Percentiles rank a stretch among this genome's conserved stretches.
Conservation (phyloP, 2,888 invertebrate species). For the Dendrolimus houi region DNA sequence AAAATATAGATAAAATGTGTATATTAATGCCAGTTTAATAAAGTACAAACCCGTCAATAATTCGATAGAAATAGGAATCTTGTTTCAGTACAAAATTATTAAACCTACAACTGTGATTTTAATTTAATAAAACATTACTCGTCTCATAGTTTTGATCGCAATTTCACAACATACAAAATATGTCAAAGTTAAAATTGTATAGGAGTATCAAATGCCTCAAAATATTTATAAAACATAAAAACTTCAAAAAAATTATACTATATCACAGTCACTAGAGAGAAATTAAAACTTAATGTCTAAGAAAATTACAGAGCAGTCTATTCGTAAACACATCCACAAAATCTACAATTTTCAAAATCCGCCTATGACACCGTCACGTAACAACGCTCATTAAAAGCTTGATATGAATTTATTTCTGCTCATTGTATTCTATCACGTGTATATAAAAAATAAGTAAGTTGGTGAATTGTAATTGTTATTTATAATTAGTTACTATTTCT, state of each 20-base stretch:
- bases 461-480: too few relatives aligned
- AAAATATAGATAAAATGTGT: constrained; percentile 33
- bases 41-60: constrained; percentile 31
- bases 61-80: constrained; percentile 39
- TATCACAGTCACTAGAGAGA: constrained; percentile 74
- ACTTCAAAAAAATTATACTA: constrained; percentile 63
- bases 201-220: constrained; percentile 68
- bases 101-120: constrained; percentile 26
- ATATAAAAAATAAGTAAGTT: too few relatives aligned
- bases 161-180: constrained; percentile 48
- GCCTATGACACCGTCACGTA: constrained; percentile 29
- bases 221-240: constrained; percentile 64
- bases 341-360: constrained; percentile 40
- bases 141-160: constrained; percentile 20
- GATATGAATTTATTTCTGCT: not conserved
- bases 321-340: constrained; percentile 52
- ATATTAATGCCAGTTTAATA: constrained; percentile 43
- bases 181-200: constrained; percentile 65
- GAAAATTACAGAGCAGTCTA: constrained; percentile 59
- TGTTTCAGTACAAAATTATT: constrained; percentile 44
- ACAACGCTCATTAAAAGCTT: not conserved
- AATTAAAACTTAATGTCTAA: constrained; percentile 55
- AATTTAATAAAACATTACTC: constrained; percentile 21
- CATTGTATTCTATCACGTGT: too few relatives aligned
- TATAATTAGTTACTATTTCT: too few relatives aligned